Percentiles rank a stretch among this genome's conserved stretches.
Conservation (phyloP, 2,797 vertebrate species). For the Sebastes alutus region DNA sequence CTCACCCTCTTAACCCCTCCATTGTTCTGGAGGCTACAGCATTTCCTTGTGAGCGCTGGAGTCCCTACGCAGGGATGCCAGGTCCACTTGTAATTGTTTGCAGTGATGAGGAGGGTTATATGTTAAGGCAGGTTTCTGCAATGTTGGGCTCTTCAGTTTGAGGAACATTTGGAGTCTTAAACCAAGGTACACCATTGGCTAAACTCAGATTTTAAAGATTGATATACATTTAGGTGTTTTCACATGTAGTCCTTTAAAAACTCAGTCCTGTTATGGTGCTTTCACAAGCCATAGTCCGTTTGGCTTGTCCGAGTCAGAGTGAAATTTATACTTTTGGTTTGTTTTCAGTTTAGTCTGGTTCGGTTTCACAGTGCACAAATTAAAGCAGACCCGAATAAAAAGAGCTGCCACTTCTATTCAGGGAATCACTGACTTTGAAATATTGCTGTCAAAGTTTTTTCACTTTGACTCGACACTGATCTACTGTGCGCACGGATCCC, state of each 20-base stretch:
- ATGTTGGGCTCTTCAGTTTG: slow-evolving; percentile 15
- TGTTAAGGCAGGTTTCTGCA: slow-evolving; percentile 30
- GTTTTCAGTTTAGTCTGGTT: not conserved
- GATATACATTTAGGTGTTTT: not conserved
- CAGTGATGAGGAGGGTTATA: slow-evolving; percentile 40
- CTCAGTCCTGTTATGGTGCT: too few species aligned
- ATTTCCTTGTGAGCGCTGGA: slow-evolving; percentile 51
- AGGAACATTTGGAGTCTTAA: slow-evolving; percentile 11
- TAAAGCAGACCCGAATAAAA: not conserved
- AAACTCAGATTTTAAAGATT: slow-evolving; percentile 1
- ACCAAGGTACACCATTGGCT: not conserved
- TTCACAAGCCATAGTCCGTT: too few species aligned
- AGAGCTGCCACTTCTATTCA: not conserved
- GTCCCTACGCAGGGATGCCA: slow-evolving; percentile 55
- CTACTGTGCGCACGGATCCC: too few species aligned
- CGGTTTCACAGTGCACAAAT: not conserved
- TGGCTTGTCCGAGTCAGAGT: too few species aligned
- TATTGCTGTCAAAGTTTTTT: too few species aligned
- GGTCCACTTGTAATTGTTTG: slow-evolving; percentile 71
- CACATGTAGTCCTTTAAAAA: not conserved
- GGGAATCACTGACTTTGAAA: not conserved
- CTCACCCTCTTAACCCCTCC: slow-evolving; percentile 77
- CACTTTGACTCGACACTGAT: too few species aligned
- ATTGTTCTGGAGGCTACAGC: slow-evolving; percentile 70
- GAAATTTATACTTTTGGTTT: not conserved